Conservation (phyloP, 92 coral and sea anemone genomes). For the Scolanthus callimorphus region DNA sequence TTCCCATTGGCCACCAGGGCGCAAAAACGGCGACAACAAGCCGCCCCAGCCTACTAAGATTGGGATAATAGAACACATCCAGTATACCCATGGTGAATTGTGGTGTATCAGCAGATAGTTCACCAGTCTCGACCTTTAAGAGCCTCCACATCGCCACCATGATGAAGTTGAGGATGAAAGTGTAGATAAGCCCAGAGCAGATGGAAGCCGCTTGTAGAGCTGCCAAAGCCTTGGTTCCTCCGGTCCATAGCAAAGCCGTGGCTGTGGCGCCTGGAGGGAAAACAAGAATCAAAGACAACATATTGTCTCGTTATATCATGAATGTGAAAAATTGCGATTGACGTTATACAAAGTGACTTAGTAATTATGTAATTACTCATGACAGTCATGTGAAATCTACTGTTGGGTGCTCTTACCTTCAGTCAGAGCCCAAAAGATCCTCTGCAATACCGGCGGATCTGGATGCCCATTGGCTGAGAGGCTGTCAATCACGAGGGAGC, state of each 20-base stretch:
- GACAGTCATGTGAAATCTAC: too few species aligned
- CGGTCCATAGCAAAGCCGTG: conserved; percentile 73
- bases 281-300: not conserved
- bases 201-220: conserved; percentile 82
- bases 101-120: conserved; percentile 58
- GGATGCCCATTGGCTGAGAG: conserved; percentile 79
- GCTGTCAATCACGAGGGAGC: conserved; percentile 85
- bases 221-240: conserved; percentile 63
- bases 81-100: conserved; percentile 58
- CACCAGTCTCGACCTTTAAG: conserved; percentile 62
- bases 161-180: conserved; percentile 60
- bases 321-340: not conserved
- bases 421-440: conserved; percentile 90
- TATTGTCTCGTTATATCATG: too few species aligned
- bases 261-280: conserved; percentile 66
- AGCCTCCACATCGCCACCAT: conserved; percentile 79
- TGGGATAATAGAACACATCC: conserved; percentile 51
- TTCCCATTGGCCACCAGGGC: conserved; percentile 80
- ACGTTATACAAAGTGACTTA: not conserved
- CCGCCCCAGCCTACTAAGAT: conserved; percentile 8
- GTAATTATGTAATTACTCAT: not conserved
- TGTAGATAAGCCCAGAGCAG: conserved; percentile 71
- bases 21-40: conserved; percentile 53
- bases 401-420: conserved; percentile 70
- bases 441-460: conserved; percentile 37